Conservation (phyloP, 1,140 invertebrate genomes). For the Drosophila guanche region DNA sequence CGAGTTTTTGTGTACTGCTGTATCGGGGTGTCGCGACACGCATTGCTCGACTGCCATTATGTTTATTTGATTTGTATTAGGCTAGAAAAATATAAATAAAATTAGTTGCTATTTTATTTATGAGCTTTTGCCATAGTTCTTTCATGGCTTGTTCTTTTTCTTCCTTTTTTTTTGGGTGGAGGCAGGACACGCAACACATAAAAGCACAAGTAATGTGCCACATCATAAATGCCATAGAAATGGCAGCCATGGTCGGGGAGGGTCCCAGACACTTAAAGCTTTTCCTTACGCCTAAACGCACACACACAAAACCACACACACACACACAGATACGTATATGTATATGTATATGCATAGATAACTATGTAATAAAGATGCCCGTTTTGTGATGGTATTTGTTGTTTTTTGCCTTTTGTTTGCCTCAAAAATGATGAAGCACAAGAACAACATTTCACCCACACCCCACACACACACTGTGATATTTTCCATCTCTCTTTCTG, state of each 20-base stretch:
- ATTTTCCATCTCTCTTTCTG: constrained; percentile 10
- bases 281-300: constrained; percentile 5
- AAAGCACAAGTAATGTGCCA: constrained; percentile 76
- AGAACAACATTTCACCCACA: constrained; percentile 28
- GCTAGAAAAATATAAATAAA: constrained; percentile 67
- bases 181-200: constrained; percentile 61
- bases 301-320: constrained; percentile 9
- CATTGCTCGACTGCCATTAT: constrained; percentile 46
- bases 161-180: constrained; percentile 4
- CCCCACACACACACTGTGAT: not conserved
- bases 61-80: constrained; percentile 68
- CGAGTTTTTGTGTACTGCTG: not conserved
- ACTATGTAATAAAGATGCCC: constrained; percentile 67
- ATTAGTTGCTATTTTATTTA: constrained; percentile 80
- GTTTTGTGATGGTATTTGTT: constrained; percentile 46
- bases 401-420: constrained; percentile 22
- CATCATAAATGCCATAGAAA: constrained; percentile 81
- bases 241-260: constrained; percentile 36
- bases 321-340: constrained; percentile 21
- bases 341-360: constrained; percentile 39
- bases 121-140: constrained; percentile 37
- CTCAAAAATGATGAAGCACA: constrained; percentile 81
- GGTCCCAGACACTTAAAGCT: constrained; percentile 47
- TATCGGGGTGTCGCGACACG: constrained; percentile 8
- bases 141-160: not conserved